Conservation (phyloP, 2,888 invertebrate species). For the Empis stercorea region DNA sequence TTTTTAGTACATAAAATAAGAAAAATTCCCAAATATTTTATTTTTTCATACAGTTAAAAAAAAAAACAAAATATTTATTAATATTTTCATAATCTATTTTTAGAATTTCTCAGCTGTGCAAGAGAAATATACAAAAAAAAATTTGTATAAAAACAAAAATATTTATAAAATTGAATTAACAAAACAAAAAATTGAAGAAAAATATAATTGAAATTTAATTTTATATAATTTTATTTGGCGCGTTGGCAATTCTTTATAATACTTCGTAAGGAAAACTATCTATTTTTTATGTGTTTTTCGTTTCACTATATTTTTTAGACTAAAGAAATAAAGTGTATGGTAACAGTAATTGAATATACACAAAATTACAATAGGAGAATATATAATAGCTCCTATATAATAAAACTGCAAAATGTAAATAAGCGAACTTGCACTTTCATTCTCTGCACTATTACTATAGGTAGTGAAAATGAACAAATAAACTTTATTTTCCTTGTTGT, state of each 20-base stretch:
- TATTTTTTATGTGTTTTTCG: too few relatives aligned
- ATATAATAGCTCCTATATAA: too few relatives aligned
- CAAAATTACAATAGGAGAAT: background rate
- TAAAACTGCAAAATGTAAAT: background rate
- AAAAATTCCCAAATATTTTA: too few relatives aligned
- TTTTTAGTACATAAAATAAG: background rate
- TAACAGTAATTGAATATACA: too few relatives aligned
- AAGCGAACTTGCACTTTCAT: background rate
- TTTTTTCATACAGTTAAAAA: background rate
- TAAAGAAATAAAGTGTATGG: too few relatives aligned
- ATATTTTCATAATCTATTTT: background rate
- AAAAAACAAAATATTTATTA: background rate
- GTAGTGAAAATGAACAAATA: too few relatives aligned
- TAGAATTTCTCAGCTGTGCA: background rate
- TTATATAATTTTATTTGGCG: background rate
- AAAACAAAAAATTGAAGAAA: background rate
- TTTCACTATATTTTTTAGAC: too few relatives aligned
- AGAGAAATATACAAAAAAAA: background rate
- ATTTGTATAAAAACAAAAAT: background rate
- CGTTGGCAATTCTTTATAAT: background rate
- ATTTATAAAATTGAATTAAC: background rate
- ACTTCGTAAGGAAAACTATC: background rate
- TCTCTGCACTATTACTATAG: too few relatives aligned
- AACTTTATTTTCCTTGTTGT: background rate
- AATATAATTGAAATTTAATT: background rate